A percentile compares a stretch with the other conserved stretches of the same genome.
Conservation (phyloP, 2,888 invertebrate genomes). For the Patella pellucida region DNA sequence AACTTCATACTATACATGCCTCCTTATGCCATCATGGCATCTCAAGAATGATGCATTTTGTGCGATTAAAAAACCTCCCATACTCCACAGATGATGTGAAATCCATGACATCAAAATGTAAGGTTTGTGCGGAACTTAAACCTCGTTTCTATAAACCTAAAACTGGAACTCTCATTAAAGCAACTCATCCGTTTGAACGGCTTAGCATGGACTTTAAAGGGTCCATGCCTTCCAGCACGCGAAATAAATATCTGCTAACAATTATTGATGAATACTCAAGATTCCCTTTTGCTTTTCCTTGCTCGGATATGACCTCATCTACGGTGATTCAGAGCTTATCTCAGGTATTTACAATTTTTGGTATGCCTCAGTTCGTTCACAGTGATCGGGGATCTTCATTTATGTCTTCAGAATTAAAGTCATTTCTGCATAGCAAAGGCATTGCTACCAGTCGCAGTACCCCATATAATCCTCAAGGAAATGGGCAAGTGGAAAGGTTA, state of each 20-base stretch:
- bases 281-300: slow-evolving; percentile 43
- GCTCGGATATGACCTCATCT: slow-evolving; percentile 32
- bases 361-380: slow-evolving; percentile 29
- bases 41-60: slow-evolving; percentile 17
- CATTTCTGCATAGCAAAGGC: slow-evolving; percentile 23
- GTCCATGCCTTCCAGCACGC: slow-evolving; percentile 33
- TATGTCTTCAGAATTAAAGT: slow-evolving; percentile 36
- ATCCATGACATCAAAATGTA: background rate
- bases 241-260: slow-evolving; percentile 36
- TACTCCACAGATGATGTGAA: slow-evolving; percentile 18
- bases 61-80: slow-evolving; percentile 27
- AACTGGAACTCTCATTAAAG: slow-evolving; percentile 33
- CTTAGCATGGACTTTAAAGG: slow-evolving; percentile 44
- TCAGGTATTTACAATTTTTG: slow-evolving; percentile 34
- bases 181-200: slow-evolving; percentile 39
- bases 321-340: slow-evolving; percentile 31
- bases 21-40: slow-evolving; percentile 28
- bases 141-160: background rate
- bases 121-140: background rate
- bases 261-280: slow-evolving; percentile 44
- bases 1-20: slow-evolving; percentile 20
- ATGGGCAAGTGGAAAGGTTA: slow-evolving; percentile 33
- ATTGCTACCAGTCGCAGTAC: slow-evolving; percentile 37
- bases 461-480: slow-evolving; percentile 23
- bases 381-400: slow-evolving; percentile 38